Evolutionary conservation across 2,888 invertebrate species (phyloP), one percentile per base, ranked within the genome.

Genomic region (Polyommatus icarus): DNA sequence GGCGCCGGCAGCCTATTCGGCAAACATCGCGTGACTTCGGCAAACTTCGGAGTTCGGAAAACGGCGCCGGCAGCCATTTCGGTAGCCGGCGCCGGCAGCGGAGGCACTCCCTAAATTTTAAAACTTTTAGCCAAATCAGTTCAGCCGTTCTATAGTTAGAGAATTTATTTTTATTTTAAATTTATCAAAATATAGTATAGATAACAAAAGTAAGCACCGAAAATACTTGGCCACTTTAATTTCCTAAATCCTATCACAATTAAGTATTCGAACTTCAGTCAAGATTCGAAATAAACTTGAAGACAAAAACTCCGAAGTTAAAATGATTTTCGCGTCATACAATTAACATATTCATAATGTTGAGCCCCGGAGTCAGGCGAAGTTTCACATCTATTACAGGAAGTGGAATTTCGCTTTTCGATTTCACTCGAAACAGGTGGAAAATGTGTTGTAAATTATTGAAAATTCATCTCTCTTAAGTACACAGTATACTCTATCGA

Each of bases 311-410:
- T 67, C 12, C 1, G 24, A 67, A 24, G 24, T 67, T 67, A 67
- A 67, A 67, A 67, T 67, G 61, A 24, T 67, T 67, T 24, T 67
- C 61, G 29, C 61, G 61, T 67, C 61, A 67, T 67, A 67, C 20
- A 67, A 67, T 67, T 67, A 67, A 24, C 61, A 67, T 67, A 24
- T 67, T 67, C 29, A 67, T 29, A 24, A 67, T 67, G 29, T 20
- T 29, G 20, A 67, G 5, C 61, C 61, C 0, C 29, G 61, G 61
- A 67, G 61, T 67, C 61, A 29, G 24, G 10, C 24, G 4, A 10
- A 67, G 61, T 67, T 67, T 67, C 24, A 24, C 24, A 20, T 67
- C 20, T 67, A 67, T 29, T 12, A 29, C 12, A 67, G 59, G 59
- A 59, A 59, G 59, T 59, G 12, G 29, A 67, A 67, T 24, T 67